A percentile compares a stretch with the other conserved stretches of the same genome.
Conservation (phyloP, 2,888 invertebrate genomes). For the Cryptocephalus primarius region DNA sequence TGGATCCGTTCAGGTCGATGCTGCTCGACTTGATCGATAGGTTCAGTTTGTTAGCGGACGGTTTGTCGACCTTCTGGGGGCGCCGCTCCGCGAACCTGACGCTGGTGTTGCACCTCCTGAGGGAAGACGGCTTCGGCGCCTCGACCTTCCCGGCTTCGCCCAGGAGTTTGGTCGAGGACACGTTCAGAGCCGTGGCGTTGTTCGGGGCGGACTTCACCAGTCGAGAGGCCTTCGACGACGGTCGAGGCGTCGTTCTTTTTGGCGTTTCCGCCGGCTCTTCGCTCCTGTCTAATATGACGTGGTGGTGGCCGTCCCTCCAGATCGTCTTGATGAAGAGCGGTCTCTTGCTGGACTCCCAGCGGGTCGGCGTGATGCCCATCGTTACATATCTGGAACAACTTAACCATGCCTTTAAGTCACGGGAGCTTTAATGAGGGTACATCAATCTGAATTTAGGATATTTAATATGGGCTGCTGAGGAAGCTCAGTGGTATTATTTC, state of each 20-base stretch:
- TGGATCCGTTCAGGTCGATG: slow-evolving; percentile 7
- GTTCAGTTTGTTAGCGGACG: slow-evolving; percentile 1
- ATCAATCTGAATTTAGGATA: too few species aligned
- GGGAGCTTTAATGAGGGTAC: too few species aligned
- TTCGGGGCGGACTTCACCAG: slow-evolving; percentile 10
- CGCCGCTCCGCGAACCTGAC: background rate
- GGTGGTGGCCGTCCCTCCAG: slow-evolving; percentile 62
- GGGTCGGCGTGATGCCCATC: slow-evolving; percentile 33
- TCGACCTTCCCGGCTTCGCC: slow-evolving; percentile 6
- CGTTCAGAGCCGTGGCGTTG: slow-evolving; percentile 12
- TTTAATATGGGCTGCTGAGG: too few species aligned
- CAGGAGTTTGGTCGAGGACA: slow-evolving; percentile 24
- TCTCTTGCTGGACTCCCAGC: slow-evolving; percentile 47
- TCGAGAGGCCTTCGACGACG: slow-evolving; percentile 2
- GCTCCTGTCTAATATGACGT: slow-evolving; percentile 45
- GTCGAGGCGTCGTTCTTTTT: slow-evolving; percentile 1
- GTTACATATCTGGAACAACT: too few species aligned
- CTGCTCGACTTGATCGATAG: slow-evolving; percentile 14
- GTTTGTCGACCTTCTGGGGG: background rate
- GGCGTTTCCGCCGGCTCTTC: background rate
- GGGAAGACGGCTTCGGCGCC: background rate
- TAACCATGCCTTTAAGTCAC: too few species aligned
- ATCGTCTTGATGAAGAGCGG: slow-evolving; percentile 46
- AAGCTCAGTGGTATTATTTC: too few species aligned
- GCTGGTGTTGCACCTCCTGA: slow-evolving; percentile 5